Evolutionary conservation across 2,797 vertebrate genomes (phyloP).

Genomic region (Coregonus suidteri): DNA sequence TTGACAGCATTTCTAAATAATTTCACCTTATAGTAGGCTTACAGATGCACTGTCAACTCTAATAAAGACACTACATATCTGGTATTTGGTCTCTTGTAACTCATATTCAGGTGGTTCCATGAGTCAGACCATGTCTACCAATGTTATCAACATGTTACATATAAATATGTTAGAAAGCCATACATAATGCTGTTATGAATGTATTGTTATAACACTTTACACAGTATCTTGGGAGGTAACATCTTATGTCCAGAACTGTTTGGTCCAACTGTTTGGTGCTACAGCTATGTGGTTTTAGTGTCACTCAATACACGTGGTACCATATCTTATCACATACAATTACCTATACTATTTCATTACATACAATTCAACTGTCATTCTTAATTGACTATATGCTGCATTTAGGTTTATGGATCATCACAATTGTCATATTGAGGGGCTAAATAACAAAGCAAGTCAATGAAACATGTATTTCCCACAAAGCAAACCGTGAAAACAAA

Average conservation of each 20-base stretch:
- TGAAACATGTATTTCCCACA: background rate
- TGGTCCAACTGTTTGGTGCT: background rate
- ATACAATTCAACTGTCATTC: background rate
- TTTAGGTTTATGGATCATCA: background rate
- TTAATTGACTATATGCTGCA: background rate
- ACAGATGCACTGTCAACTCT: background rate
- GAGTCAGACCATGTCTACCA: background rate
- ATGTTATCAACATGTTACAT: background rate
- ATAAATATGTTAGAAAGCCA: background rate
- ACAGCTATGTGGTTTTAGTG: background rate
- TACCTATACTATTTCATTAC: background rate
- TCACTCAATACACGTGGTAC: background rate
- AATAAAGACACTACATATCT: background rate
- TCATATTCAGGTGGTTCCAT: background rate
- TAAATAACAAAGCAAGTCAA: conserved; percentile 1
- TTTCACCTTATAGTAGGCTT: background rate
- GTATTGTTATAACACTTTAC: background rate
- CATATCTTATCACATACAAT: background rate
- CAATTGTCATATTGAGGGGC: background rate
- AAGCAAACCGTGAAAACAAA: conserved; percentile 18
- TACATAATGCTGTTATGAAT: background rate
- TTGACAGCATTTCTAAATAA: background rate
- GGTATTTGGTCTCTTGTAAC: background rate
- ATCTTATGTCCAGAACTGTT: background rate
- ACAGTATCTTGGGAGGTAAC: background rate